phyloP scores from a whole-genome alignment of 1,140 invertebrate species.

The Rhopalosiphum padi region DNA sequence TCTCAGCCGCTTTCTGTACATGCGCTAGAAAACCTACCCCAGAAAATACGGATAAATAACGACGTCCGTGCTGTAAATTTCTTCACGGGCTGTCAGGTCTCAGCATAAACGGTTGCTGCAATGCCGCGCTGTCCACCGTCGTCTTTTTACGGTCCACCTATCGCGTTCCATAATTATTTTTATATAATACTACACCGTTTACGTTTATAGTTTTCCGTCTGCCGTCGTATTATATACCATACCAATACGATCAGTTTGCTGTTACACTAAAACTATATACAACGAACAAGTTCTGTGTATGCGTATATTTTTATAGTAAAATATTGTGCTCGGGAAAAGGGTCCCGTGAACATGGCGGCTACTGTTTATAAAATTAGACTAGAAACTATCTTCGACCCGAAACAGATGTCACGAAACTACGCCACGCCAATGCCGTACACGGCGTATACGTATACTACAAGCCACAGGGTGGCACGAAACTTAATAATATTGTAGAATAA shows the following conservation, averaged over 20 bases:
- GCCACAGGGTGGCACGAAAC: too few relatives aligned
- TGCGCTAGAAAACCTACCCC: background rate
- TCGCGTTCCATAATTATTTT: background rate
- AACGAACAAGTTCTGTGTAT: background rate
- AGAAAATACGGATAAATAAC: background rate
- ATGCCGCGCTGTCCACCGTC: background rate
- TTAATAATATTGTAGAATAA: background rate
- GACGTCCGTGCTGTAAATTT: background rate
- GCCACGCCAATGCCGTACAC: background rate
- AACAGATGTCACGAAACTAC: constrained; percentile 42
- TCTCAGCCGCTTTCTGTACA: background rate
- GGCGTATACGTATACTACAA: background rate
- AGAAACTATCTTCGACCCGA: background rate
- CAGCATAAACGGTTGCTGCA: background rate
- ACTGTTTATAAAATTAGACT: constrained; percentile 47
- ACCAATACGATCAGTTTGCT: background rate
- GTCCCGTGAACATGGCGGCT: background rate
- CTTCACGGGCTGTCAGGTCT: constrained; percentile 10
- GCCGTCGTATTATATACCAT: background rate
- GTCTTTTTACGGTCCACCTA: constrained; percentile 29
- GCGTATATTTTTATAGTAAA: background rate
- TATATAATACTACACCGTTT: background rate
- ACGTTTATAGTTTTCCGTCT: background rate
- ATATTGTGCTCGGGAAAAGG: background rate
- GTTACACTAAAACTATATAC: background rate